phyloP scores from a whole-genome alignment of 2,797 vertebrate genomes.

The Cossypha niveicapilla region DNA sequence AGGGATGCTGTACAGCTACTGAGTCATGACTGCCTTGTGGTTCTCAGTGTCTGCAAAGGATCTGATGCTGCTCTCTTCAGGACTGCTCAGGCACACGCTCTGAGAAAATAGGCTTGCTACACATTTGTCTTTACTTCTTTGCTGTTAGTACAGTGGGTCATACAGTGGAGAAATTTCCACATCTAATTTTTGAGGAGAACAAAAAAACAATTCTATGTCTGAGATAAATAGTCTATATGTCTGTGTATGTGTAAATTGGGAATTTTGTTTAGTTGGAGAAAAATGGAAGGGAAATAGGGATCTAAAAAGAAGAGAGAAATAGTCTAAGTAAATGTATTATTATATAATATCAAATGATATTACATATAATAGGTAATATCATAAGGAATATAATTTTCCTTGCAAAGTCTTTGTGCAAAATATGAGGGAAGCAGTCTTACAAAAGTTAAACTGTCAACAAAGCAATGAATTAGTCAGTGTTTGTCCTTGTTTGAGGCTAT shows the following conservation, averaged over 20 bases:
- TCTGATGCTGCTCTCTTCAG: not conserved
- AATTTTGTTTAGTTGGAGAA: not conserved
- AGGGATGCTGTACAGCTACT: not conserved
- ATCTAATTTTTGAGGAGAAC: not conserved
- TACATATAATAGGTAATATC: accelerated
- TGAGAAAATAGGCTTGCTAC: not conserved
- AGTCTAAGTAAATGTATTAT: not conserved
- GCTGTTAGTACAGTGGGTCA: not conserved
- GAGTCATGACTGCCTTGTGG: not conserved
- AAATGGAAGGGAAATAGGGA: not conserved
- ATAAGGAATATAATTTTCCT: not conserved
- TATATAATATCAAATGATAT: not conserved
- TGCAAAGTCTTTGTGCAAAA: not conserved
- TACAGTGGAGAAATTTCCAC: not conserved
- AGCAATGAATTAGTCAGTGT: not conserved
- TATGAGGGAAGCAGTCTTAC: not conserved
- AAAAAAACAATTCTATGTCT: accelerated
- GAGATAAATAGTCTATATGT: not conserved
- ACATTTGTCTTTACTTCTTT: not conserved
- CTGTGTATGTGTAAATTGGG: not conserved
- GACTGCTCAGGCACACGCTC: accelerated
- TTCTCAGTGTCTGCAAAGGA: not conserved
- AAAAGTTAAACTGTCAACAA: not conserved
- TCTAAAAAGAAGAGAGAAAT: not conserved
- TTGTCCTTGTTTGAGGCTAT: not conserved